Conservation (phyloP, 2,888 invertebrate genomes). For the Limnephilus marmoratus region DNA sequence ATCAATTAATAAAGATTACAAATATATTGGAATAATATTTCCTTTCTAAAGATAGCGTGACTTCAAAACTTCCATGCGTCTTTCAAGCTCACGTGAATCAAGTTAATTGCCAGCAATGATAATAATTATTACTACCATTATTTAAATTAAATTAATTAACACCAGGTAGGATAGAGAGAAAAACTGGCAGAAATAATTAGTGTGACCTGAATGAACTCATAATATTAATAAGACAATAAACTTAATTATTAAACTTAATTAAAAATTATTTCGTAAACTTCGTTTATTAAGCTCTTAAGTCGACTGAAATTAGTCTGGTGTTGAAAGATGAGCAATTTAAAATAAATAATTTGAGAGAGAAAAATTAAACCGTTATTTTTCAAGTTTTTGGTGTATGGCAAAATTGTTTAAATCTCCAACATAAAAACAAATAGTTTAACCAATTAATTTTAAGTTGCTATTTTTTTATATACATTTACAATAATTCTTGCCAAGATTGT, state of each 20-base stretch:
- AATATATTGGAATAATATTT: too few relatives aligned
- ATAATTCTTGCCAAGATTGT: too few relatives aligned
- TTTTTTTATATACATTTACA: not conserved
- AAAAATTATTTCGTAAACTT: not conserved
- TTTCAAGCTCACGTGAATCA: not conserved
- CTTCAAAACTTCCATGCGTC: too few relatives aligned
- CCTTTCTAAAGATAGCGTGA: too few relatives aligned
- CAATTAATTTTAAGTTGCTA: not conserved
- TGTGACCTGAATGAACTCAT: not conserved
- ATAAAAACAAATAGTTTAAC: not conserved
- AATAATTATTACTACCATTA: not conserved
- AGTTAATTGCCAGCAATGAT: not conserved
- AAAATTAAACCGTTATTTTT: not conserved
- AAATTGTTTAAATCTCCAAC: not conserved
- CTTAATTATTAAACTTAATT: not conserved
- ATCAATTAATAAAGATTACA: too few relatives aligned
- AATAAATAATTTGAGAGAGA: not conserved
- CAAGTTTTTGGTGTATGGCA: not conserved
- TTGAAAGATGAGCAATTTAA: not conserved
- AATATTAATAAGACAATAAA: not conserved
- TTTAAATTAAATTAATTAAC: not conserved
- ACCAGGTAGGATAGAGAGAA: not conserved
- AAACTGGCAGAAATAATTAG: not conserved
- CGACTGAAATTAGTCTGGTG: not conserved
- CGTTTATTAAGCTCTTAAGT: not conserved